A percentile compares a stretch with the other conserved stretches of the same genome.
Evolutionary conservation across 1,140 invertebrate species (phyloP).

Genomic region (Nebria ingens): DNA sequence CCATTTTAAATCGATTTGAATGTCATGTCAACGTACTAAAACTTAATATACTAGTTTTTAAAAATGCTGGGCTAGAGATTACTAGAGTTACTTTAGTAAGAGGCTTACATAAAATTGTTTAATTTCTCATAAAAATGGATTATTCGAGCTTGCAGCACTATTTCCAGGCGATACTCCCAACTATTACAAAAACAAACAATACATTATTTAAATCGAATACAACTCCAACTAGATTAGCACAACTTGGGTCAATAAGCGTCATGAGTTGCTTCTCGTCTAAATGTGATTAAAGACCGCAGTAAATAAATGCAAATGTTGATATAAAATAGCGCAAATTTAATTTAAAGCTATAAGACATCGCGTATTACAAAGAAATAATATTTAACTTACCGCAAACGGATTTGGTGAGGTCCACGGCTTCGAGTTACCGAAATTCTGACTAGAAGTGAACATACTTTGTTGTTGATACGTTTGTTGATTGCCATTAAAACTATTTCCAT

Average conservation of each 20-base stretch:
- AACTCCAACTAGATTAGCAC: too few relatives aligned
- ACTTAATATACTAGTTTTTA: not conserved
- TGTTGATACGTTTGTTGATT: not conserved
- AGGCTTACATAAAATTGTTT: not conserved
- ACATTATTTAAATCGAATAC: too few relatives aligned
- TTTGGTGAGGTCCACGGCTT: not conserved
- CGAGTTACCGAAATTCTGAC: not conserved
- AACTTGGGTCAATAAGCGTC: too few relatives aligned
- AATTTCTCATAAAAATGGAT: not conserved
- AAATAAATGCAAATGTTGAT: too few relatives aligned
- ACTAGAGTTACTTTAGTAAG: not conserved
- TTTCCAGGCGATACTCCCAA: not conserved
- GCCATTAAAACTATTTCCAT: not conserved
- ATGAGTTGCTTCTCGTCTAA: too few relatives aligned
- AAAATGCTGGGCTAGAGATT: not conserved
- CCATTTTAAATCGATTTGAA: not conserved
- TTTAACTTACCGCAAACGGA: not conserved
- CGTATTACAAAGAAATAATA: not conserved
- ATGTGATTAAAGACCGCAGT: not conserved
- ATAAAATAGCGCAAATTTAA: too few relatives aligned
- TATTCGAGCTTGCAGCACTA: not conserved
- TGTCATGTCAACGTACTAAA: not conserved
- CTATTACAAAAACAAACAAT: not conserved
- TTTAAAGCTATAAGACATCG: too few relatives aligned
- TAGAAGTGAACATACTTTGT: conserved; percentile 1